Base-by-base conservation (phyloP, 2,888 invertebrate genomes). In the Stomorhina lunata region DNA sequence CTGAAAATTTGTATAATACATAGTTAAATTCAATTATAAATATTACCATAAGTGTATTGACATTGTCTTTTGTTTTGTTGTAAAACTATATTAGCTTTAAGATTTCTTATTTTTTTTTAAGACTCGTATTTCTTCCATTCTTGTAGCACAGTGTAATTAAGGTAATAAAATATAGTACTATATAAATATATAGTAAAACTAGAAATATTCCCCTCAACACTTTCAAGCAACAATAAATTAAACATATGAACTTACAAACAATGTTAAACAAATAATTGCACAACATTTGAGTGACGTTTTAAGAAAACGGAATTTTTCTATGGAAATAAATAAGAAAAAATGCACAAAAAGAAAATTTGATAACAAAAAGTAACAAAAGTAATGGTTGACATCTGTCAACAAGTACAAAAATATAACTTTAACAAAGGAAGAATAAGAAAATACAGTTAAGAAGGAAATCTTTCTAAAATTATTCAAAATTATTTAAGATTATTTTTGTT, bases 351-450 rank as follows among this genome's bases (percentile, higher is more conserved):
- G 72, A 40, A 68, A 40, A 45, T n/a, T 29, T 61, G 5, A 25
- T 40, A 59, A 43, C 3, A 69, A 20, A 22, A 25, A 29, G 25
- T 72, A 34, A 2, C 48, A 10, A n/a, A 45, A n/a, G 17, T 61
- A 73, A 63, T 32, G 12, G 53, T 48, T 75, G 80, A 75, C 75
- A 75, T 45, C 50, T 75, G 80, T 69, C 80, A 80, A 48, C 45
- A 65, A 63, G 9, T 53, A 34, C 40, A 43, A 73, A 61, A 6
- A 50, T 37, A 45, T 40, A 37, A 37, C 17, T 27, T 27, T n/a
- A 22, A 43, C n/a, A 17, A 29, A 20, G n/a, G 40, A 40, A 7
- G 27, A 27, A 53, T 40, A 40, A 7, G 27, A 27, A 53, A 1
- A 2, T 15, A 29, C 22, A 22, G 9, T 69, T 5, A 43, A 17